phyloP scores from a whole-genome alignment of 2,888 invertebrate species.

The Brachycybe producta region DNA sequence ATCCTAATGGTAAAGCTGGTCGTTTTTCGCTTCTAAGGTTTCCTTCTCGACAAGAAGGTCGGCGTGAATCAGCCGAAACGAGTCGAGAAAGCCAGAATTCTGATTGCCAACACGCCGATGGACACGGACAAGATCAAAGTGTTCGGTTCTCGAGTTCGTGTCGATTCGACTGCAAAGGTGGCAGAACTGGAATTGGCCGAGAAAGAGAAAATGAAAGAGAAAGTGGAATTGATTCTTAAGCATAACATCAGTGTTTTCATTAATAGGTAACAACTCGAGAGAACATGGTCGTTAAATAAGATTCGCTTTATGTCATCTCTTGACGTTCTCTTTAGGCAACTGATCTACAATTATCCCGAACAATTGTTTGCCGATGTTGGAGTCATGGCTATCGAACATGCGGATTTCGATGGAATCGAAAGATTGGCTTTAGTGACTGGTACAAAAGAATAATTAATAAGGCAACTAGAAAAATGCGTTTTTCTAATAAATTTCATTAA shows the following conservation, averaged over 20 bases:
- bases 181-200: constrained; percentile 96
- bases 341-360: constrained; percentile 99
- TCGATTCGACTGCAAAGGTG: constrained; percentile 54
- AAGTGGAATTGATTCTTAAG: constrained; percentile 86
- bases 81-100: constrained; percentile 87
- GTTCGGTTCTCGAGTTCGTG: constrained; percentile 76
- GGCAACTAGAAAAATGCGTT: too few species aligned
- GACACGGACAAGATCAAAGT: constrained; percentile 99
- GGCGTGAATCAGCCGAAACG: constrained; percentile 95
- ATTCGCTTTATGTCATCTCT: background rate
- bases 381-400: constrained; percentile 99
- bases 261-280: constrained; percentile 49
- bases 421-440: constrained; percentile 91
- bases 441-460: too few species aligned
- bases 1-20: background rate
- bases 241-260: constrained; percentile 97
- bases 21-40: constrained; percentile 40
- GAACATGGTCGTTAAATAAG: background rate
- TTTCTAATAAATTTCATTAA: too few species aligned
- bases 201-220: constrained; percentile 99
- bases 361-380: constrained; percentile 97
- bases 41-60: constrained; percentile 88
- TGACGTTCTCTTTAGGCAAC: constrained; percentile 49
- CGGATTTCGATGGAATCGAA: constrained; percentile 99
- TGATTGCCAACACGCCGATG: constrained; percentile 99